Evolutionary conservation across 2,888 invertebrate genomes (phyloP), one percentile per base, ranked within the genome.

Genomic region (Habrosyne pyritoides): DNA sequence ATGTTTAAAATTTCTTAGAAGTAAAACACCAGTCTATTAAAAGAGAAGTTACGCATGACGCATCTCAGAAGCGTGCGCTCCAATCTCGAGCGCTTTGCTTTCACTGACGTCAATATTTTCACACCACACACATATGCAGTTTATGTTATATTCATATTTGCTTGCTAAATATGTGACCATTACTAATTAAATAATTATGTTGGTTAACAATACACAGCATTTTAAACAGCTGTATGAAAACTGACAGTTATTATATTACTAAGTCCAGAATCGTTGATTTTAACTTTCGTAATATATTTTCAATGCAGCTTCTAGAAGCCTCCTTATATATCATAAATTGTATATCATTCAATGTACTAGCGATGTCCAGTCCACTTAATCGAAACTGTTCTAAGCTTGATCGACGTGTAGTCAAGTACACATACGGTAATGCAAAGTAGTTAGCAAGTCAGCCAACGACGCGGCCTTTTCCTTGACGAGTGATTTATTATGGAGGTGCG

Each of bases 61-160:
- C 74, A 73, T 68, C 69, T 60, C 61, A 57, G 64, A 69, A 61
- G 57, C 63, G 63, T 66, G 66, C 64, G 59, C 58, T 61, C 56
- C 58, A 54, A 63, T 57, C 66, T 50, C 50, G 50, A 18, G 21
- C 18, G 57, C 65, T 65, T 66, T 53, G 70, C 73, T 73, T 73
- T 73, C 74, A 64, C 72, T 73, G 72, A 73, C 74, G 74, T 73
- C 69, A 71, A 66, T 64, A 60, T 59, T 53, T 61, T 67, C 60
- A 67, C 66, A 57, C 57, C 22, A 28, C 50, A 42, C 24, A 3
- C 24, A 7, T 14, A 14, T 18, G 18, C 42, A 26, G 24, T 47
- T 47, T 47, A 47, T 49, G 26, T 49, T 49, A n/a, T 26, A 24
- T 14, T 49, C 26, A 50, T 10, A 21, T 21, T n/a, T 21, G n/a